Evolutionary conservation across 2,888 invertebrate genomes (phyloP), one percentile per base, ranked within the genome.

Genomic region (Kuschelorhynchus macadamiae): DNA sequence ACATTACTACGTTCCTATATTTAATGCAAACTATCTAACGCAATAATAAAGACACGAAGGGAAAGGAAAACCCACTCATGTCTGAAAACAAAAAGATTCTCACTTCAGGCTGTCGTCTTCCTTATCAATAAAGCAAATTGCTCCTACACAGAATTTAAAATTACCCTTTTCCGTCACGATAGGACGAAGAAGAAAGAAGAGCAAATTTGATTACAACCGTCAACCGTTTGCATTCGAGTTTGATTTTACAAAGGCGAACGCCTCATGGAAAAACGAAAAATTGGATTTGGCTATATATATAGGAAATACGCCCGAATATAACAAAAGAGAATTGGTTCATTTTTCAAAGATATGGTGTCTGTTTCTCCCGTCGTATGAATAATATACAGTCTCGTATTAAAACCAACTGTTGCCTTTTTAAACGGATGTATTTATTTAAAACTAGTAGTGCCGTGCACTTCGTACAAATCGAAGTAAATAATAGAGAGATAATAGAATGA

Each of bases 161-260:
- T 42, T 49, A 57, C 57, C 50, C 50, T 50, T 57, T 44, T 57
- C 20, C 41, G 18, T 47, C 47, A 14, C 41, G 57, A 25, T 50
- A 32, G 44, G 36, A 49, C 20, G 33, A 44, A 30, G 36, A 42
- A 32, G 44, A 65, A 65, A 57, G 44, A 21, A 57, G 18, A 20
- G 57, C 65, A 65, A 65, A 57, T 65, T 65, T 57, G 57, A 57
- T 65, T 65, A 65, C 57, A 36, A 46, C 30, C 50, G 65, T 65
- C 65, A 57, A 41, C 65, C 39, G 57, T 57, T 65, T 57, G 65
- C 65, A 65, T 65, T 65, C 52, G 57, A 65, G 65, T 65, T 65
- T 65, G 65, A 65, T 57, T 65, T 65, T 57, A 57, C 56, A 65
- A 65, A 65, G 44, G 57, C 32, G 21, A 57, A 50, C 50, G 41